Base-by-base conservation (phyloP, 2,113 vertebrate species). In the Casuarius casuarius region DNA sequence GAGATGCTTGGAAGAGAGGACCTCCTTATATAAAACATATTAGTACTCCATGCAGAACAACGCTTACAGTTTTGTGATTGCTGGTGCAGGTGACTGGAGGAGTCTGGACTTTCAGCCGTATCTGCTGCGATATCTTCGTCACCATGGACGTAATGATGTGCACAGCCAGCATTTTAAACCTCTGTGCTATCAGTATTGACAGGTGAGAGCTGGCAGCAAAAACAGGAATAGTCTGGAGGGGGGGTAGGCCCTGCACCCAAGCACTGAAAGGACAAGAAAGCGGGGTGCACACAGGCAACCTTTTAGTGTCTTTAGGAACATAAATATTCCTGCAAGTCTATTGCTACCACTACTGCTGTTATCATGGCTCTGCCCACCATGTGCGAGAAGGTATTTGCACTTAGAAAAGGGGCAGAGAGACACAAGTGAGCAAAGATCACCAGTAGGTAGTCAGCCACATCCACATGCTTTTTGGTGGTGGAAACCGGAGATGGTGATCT, bases 131-230 rank as follows among this genome's bases (percentile, higher is more conserved):
- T 95, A 93, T 99, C 93, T 99, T 99, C 33, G 99, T 99, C 97
- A 99, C 99, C 90, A 97, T 99, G 97, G 99, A 99, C 87, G 99
- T 99, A 68, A 99, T 99, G 99, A 99, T 99, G 99, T 99, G 99
- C 96, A 99, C 99, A 7, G 99, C 99, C 97, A 99, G 99, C 97
- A 99, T 99, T 97, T 98, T 99, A 96, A 99, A 99, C 97, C 98
- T 99, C 97, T 99, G 99, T 52, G 99, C 99, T 77, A 99, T 99
- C 98, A 99, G 99, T 98, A 99, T 99, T 65, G 99, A 99, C 99
- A 99, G 99, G 99, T 99, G 98, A 97, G 98, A 92, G 71, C 88
- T 70, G 75, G 4, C 35, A 84, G 78, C 66, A 62, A 8, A 54
- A 52, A 29, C 58, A 10, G 86, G 48, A 29, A 51, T 20, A 46